Evolutionary conservation across 2,888 invertebrate species (phyloP).

Genomic region (Ophion costatus): DNA sequence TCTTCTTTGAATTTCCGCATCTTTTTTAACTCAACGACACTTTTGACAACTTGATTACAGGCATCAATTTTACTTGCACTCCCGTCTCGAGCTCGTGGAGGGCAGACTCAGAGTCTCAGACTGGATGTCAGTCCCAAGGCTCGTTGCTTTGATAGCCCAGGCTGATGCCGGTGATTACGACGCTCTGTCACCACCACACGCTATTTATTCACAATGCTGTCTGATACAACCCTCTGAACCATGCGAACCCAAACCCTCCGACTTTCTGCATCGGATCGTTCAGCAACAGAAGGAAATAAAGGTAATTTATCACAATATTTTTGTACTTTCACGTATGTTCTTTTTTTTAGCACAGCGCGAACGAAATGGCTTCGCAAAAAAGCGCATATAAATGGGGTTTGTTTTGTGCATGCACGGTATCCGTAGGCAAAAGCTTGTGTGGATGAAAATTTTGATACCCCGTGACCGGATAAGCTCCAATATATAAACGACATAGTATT

Average conservation of each 20-base stretch:
- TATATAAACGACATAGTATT: no score
- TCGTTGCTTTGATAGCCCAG: conserved; percentile 90
- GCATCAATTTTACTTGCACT: conserved; percentile 93
- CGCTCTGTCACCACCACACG: conserved; percentile 85
- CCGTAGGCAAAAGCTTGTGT: no score
- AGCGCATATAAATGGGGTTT: no score
- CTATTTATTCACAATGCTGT: conserved; percentile 87
- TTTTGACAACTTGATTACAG: conserved; percentile 82
- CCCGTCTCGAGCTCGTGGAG: conserved; percentile 90
- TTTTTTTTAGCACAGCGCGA: no score
- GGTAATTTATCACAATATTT: conserved; percentile 69
- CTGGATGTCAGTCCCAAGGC: conserved; percentile 88
- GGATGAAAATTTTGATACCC: no score
- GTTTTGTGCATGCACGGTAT: no score
- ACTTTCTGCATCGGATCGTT: conserved; percentile 87
- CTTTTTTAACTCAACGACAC: conserved; percentile 22
- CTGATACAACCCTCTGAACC: conserved; percentile 86
- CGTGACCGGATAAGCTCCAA: no score
- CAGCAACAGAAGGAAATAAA: conserved; percentile 87
- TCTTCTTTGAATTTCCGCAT: background rate
- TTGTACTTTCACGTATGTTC: background rate
- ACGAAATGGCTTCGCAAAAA: background rate
- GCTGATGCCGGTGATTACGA: conserved; percentile 90
- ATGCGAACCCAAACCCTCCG: conserved; percentile 86
- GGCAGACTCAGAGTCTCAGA: conserved; percentile 89